Conservation (phyloP, 2,888 invertebrate genomes). For the Calliphora vomitoria region DNA sequence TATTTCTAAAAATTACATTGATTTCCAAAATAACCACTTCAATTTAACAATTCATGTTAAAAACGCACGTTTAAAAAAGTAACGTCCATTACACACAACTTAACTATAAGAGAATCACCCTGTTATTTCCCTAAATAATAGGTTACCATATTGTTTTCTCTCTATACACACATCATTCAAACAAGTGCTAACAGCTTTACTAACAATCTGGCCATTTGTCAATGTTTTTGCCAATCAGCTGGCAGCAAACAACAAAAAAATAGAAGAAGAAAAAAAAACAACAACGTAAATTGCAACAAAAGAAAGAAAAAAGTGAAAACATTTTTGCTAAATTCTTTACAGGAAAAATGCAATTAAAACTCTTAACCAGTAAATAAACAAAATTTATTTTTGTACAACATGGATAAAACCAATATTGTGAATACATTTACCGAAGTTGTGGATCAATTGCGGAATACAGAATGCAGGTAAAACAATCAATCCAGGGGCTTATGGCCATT, state of each 20-base stretch:
- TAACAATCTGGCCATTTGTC: constrained; percentile 74
- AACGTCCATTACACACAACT: too few species aligned
- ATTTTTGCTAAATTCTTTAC: constrained; percentile 25
- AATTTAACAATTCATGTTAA: too few species aligned
- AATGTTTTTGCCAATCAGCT: constrained; percentile 72
- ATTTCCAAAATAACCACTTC: too few species aligned
- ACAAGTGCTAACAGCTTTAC: constrained; percentile 38
- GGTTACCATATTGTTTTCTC: neutral
- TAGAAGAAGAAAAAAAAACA: constrained; percentile 69
- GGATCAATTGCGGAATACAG: constrained; percentile 83
- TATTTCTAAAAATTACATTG: too few species aligned
- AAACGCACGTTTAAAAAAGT: too few species aligned
- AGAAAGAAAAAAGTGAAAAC: constrained; percentile 61
- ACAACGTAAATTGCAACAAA: constrained; percentile 62
- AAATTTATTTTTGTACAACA: constrained; percentile 46
- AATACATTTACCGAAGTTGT: constrained; percentile 82
- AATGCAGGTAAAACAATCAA: constrained; percentile 82
- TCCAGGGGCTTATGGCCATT: neutral
- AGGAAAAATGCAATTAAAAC: constrained; percentile 57
- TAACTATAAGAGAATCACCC: neutral
- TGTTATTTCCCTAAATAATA: neutral
- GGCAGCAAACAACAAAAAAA: constrained; percentile 66
- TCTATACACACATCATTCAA: constrained; percentile 18
- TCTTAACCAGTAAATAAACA: neutral
- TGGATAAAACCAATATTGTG: constrained; percentile 75